Evolutionary conservation across 2,888 invertebrate species (phyloP).

Genomic region (Leptopilina myrica): DNA sequence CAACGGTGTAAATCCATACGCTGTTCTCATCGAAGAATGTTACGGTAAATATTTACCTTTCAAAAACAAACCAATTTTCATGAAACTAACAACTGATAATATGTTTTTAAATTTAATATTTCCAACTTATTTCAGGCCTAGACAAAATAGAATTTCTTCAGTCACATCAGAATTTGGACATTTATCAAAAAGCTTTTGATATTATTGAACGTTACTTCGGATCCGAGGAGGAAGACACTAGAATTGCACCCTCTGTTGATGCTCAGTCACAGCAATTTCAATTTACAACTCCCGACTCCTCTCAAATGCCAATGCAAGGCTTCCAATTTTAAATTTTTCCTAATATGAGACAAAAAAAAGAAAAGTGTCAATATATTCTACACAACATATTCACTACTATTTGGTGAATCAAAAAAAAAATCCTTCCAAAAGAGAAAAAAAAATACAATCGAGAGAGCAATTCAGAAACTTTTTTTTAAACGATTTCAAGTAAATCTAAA

Average conservation of each 20-base stretch:
- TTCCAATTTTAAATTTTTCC: slow-evolving; percentile 84
- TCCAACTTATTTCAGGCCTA: slow-evolving; percentile 82
- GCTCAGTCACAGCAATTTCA: slow-evolving; percentile 85
- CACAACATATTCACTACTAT: slow-evolving; percentile 31
- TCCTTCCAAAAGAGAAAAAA: slow-evolving; percentile 11
- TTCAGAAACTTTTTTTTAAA: slow-evolving; percentile 51
- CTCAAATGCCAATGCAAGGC: slow-evolving; percentile 84
- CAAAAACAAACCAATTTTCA: no score
- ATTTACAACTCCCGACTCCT: slow-evolving; percentile 74
- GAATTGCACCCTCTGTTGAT: slow-evolving; percentile 88
- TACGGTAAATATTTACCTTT: slow-evolving; percentile 82
- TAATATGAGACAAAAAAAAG: slow-evolving; percentile 4
- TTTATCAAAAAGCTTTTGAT: slow-evolving; percentile 97
- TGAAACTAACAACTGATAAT: no score
- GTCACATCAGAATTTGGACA: slow-evolving; percentile 97
- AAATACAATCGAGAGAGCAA: slow-evolving; percentile 23
- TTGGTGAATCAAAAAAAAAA: slow-evolving; percentile 20
- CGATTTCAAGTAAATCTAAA: slow-evolving; percentile 54
- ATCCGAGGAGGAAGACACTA: slow-evolving; percentile 91
- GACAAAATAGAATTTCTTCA: slow-evolving; percentile 99
- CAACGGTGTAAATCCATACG: slow-evolving; percentile 91
- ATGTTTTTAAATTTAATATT: neutral
- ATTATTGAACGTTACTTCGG: slow-evolving; percentile 98
- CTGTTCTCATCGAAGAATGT: slow-evolving; percentile 95
- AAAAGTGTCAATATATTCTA: slow-evolving; percentile 31